A percentile compares a stretch with the other conserved stretches of the same genome.
phyloP scores from a whole-genome alignment of 2,888 invertebrate genomes.

The Dimorphilus gyrociliatus region DNA sequence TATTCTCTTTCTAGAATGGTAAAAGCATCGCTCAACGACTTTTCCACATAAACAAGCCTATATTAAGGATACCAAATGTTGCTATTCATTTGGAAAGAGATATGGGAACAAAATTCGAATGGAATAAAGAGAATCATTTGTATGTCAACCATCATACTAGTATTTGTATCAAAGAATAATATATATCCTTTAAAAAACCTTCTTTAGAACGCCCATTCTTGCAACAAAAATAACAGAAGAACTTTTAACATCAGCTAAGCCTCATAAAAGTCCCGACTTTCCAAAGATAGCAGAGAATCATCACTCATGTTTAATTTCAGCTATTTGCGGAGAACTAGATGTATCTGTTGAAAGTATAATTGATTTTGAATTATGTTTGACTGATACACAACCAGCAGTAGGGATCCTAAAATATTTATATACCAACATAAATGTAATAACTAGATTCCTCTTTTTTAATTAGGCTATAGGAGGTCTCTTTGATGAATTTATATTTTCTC shows the following conservation, averaged over 20 bases:
- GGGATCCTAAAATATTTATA: too few species aligned
- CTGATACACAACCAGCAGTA: conserved; percentile 39
- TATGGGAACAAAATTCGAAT: conserved; percentile 34
- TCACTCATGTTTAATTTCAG: conserved; percentile 32
- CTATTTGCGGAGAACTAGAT: conserved; percentile 30
- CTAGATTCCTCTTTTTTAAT: too few species aligned
- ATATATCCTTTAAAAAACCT: too few species aligned
- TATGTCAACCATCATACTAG: too few species aligned
- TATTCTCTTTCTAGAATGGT: conserved; percentile 15
- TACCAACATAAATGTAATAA: too few species aligned
- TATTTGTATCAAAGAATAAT: too few species aligned
- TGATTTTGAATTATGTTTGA: conserved; percentile 41
- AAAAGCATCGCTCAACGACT: conserved; percentile 27
- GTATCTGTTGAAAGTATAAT: conserved; percentile 34
- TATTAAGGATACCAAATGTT: conserved; percentile 40
- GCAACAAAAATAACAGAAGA: too few species aligned
- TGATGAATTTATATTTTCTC: conserved; percentile 41
- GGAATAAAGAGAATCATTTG: conserved; percentile 40
- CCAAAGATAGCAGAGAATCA: conserved; percentile 37
- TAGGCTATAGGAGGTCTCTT: conserved; percentile 37
- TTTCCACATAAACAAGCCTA: conserved; percentile 37
- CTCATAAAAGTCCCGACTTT: too few species aligned
- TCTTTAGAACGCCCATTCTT: too few species aligned
- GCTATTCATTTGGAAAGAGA: conserved; percentile 41
- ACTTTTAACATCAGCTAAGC: too few species aligned